Conservation (phyloP, 2,888 invertebrate species). For the Parnassius glacialis region DNA sequence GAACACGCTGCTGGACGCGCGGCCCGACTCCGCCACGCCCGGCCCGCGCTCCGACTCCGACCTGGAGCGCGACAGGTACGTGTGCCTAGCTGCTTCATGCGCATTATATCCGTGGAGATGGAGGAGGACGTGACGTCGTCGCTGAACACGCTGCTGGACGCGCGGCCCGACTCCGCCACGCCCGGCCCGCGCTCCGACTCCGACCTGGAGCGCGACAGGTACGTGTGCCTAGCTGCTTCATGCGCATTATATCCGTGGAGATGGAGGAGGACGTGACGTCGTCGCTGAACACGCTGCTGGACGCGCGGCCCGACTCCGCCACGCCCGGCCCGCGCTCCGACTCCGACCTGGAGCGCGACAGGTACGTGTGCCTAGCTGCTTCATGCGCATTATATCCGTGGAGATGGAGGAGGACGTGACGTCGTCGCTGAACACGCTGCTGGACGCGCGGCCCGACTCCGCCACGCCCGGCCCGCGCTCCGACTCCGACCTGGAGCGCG, state of each 20-base stretch:
- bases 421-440: conserved; percentile 93
- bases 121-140: conserved; percentile 97
- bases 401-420: conserved; percentile 97
- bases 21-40: conserved; percentile 78
- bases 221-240: conserved; percentile 55
- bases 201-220: conserved; percentile 42
- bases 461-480: conserved; percentile 66
- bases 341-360: conserved; percentile 47
- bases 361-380: conserved; percentile 49
- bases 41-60: conserved; percentile 60
- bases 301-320: conserved; percentile 84
- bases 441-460: conserved; percentile 87
- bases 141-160: conserved; percentile 93
- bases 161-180: conserved; percentile 81
- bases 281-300: conserved; percentile 93
- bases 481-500: conserved; percentile 52
- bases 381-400: too few relatives aligned
- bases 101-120: conserved; percentile 94
- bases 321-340: conserved; percentile 63
- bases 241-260: too few relatives aligned
- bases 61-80: conserved; percentile 37
- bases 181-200: conserved; percentile 61
- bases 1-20: conserved; percentile 92
- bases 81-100: too few relatives aligned
- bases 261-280: conserved; percentile 96